Base-by-base conservation (phyloP, 2,113 vertebrate genomes). In the Antechinus flavipes region DNA sequence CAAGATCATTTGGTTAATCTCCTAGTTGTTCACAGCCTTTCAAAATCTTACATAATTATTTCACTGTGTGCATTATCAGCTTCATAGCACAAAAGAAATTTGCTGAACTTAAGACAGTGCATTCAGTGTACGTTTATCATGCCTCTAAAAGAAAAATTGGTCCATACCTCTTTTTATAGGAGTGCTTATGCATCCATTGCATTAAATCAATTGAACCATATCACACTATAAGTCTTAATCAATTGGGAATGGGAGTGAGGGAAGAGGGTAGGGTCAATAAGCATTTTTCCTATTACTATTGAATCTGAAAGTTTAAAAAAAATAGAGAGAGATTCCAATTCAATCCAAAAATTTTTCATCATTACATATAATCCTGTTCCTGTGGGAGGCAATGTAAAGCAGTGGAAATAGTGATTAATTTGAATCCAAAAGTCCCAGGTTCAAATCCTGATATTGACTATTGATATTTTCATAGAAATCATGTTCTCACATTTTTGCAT, bases 1-100 rank as follows among this genome's bases (percentile, higher is more conserved):
- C 92, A 97, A 97, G 93, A 11, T 92, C 42, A 91, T 93, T 89
- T 55, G 95, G 55, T 91, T 97, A 93, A 94, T 94, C 68, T 42
- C 7, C 42, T 23, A 42, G 35, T 42, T 42, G 35, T 84, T 6
- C n/a, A 42, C 90, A 54, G 35, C 52, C 93, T 92, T 90, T 95
- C 95, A 95, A 76, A 0, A 0, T 95, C 61, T 55, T 49, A 2
- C 0, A 22, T 0, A 0, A 25, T 47, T 56, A 16, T 84, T n/a
- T 94, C 9, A 0, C 91, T 95, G 96, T 94, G n/a, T 47, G 90
- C 7, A 19, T 8, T 2, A 27, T 58, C 90, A 58, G 30, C 56
- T 94, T 94, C 61, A 52, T 61, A 92, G 91, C 91, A 55, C 92
- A 97, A 90, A 92, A 94, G 1, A 61, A 16, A 93, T 50, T 46